These are phyloP conservation scores for Cercopithecus mitis DNA, from an alignment of 2,797 vertebrate species.

Conservation along the genomic window DNA sequence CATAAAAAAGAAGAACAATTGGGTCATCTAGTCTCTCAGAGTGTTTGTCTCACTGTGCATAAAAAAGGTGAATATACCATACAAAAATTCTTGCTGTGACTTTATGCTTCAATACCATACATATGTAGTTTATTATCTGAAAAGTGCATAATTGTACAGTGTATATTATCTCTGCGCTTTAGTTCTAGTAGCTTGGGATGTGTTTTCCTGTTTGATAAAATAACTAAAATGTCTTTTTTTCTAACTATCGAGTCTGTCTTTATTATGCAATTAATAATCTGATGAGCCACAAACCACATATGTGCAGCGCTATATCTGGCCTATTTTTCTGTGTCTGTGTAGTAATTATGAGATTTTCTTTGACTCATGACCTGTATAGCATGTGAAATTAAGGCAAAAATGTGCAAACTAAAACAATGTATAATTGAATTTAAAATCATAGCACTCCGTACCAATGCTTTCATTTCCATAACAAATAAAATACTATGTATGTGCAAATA, in stretches of 20 bases:
- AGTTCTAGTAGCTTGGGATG: background rate
- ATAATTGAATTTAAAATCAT: background rate
- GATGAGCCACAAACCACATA: background rate
- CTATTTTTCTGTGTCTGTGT: background rate
- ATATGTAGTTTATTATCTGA: background rate
- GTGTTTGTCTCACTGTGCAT: background rate
- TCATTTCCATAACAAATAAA: constrained; percentile 30
- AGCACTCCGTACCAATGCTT: background rate
- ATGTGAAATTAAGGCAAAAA: background rate
- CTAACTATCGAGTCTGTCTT: background rate
- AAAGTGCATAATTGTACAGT: background rate
- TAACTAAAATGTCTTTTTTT: background rate
- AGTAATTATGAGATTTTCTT: background rate
- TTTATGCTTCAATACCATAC: background rate
- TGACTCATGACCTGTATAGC: background rate
- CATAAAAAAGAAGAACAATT: background rate
- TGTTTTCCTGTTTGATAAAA: background rate
- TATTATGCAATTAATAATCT: background rate
- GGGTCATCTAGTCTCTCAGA: background rate
- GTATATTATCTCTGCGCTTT: background rate
- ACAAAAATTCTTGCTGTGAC: background rate
- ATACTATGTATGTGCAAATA: background rate
- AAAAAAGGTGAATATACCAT: background rate
- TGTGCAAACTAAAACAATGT: background rate
- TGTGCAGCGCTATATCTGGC: background rate